Percentiles rank a stretch among this genome's conserved stretches.
Conservation (phyloP, 2,888 invertebrate genomes). For the Spatulosminthurus flaviceps region DNA sequence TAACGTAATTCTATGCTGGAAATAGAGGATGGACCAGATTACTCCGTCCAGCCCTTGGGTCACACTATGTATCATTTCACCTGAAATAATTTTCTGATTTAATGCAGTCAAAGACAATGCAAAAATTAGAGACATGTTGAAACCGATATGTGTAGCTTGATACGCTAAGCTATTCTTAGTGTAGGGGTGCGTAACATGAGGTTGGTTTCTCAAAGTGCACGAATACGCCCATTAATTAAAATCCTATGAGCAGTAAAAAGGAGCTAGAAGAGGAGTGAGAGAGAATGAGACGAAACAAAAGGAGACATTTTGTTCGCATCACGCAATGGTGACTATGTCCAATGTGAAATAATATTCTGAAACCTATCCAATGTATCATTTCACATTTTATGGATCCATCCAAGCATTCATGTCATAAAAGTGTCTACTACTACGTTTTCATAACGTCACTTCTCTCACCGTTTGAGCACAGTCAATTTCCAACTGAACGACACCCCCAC, state of each 20-base stretch:
- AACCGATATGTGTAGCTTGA: slow-evolving; percentile 8
- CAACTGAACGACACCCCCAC: too few relatives aligned
- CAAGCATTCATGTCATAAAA: slow-evolving; percentile 23
- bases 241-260: slow-evolving; percentile 53
- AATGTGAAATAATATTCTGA: slow-evolving; percentile 29
- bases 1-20: too few relatives aligned
- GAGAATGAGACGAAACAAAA: slow-evolving; percentile 55
- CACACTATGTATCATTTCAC: too few relatives aligned
- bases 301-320: slow-evolving; percentile 49
- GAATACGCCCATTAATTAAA: slow-evolving; percentile 64
- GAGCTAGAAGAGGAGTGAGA: background rate
- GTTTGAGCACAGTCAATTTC: background rate
- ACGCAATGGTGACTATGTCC: slow-evolving; percentile 27
- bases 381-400: slow-evolving; percentile 37
- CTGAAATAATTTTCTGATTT: too few relatives aligned
- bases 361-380: slow-evolving; percentile 40
- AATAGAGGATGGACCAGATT: too few relatives aligned
- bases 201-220: slow-evolving; percentile 52
- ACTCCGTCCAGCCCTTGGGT: too few relatives aligned
- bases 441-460: background rate
- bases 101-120: slow-evolving; percentile 1
- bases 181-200: slow-evolving; percentile 33
- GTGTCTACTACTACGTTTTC: background rate
- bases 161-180: slow-evolving; percentile 16
- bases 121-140: background rate